phyloP scores from a whole-genome alignment of 2,888 invertebrate genomes.

The Hedya salicella region DNA sequence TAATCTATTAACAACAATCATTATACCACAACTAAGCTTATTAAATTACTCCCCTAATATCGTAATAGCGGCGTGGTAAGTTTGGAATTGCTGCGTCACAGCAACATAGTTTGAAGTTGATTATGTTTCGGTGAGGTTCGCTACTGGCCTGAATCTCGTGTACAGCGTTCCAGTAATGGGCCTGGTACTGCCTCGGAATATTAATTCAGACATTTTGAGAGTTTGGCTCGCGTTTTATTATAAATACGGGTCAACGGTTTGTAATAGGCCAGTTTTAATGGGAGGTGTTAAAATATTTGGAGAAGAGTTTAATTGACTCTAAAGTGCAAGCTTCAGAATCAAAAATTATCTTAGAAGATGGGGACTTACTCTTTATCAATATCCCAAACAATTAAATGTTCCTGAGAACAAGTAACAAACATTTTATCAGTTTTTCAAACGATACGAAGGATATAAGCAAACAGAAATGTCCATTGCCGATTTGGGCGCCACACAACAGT shows the following conservation, averaged over 20 bases:
- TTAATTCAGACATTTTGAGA: constrained; percentile 25
- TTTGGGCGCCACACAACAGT: no score
- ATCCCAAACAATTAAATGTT: no score
- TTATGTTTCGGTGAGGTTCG: constrained; percentile 34
- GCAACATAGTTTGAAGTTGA: constrained; percentile 39
- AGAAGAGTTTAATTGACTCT: background rate
- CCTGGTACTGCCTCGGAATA: constrained; percentile 31
- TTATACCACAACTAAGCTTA: constrained; percentile 42
- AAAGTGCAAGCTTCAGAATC: no score
- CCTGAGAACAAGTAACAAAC: no score
- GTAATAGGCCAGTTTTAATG: constrained; percentile 3
- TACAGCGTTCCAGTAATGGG: constrained; percentile 33
- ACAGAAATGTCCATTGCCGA: no score
- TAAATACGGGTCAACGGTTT: constrained; percentile 16
- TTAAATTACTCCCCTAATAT: constrained; percentile 39
- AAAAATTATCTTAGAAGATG: no score
- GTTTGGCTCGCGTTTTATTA: constrained; percentile 15
- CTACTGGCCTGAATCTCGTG: constrained; percentile 21
- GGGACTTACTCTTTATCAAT: no score
- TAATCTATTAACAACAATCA: constrained; percentile 44
- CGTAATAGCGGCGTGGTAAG: constrained; percentile 35
- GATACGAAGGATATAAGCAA: no score
- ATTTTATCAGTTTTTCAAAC: no score
- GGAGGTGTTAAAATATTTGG: constrained; percentile 3
- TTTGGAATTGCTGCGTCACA: constrained; percentile 33